Evolutionary conservation across 2,888 invertebrate species (phyloP), one percentile per base, ranked within the genome.

Genomic region (Diaprepes abbreviatus): DNA sequence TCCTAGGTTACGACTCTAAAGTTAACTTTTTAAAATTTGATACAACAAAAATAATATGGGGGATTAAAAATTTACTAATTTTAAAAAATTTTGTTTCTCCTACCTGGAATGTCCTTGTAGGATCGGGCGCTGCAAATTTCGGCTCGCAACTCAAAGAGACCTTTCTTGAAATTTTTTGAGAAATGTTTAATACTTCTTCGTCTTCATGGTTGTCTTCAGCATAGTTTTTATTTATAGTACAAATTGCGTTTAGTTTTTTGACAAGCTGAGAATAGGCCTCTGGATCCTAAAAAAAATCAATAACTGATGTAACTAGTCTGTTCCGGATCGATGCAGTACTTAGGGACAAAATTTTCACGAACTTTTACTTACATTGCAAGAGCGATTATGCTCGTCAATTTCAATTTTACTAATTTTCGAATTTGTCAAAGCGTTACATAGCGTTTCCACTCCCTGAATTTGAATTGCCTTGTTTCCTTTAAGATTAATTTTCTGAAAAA

Each of bases 381-480:
- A 81, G 24, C 83, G 75, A 63, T 83, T 83, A 7, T 73, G 76
- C 35, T 82, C 81, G 68, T 83, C 83, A 19, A 83, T 78, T 76
- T 83, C 83, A 57, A 83, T 77, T 74, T 80, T 81, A 16, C 64
- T 73, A 45, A 83, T 81, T 73, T 79, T 81, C 0, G 83, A 80
- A 66, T 80, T 79, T 33, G 81, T 81, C 54, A 83, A 75, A 21
- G 82, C 82, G 64, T 79, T 75, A 57, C 82, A 81, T 12, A 83
- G 68, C 28, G 75, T 76, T 64, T 82, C 81, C 40, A 83, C 78
- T 5, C 82, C 82, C 38, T 75, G 72, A 10, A 79, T 74, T 75
- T 82, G 82, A 66, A 83, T 81, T 9, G 81, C 83, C 72, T 83
- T 83, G 62, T 83, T 83, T 14, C 83, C 82, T 74, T 80, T 82